phyloP scores from a whole-genome alignment of 2,888 invertebrate species.

The Perizoma flavofasciatum region DNA sequence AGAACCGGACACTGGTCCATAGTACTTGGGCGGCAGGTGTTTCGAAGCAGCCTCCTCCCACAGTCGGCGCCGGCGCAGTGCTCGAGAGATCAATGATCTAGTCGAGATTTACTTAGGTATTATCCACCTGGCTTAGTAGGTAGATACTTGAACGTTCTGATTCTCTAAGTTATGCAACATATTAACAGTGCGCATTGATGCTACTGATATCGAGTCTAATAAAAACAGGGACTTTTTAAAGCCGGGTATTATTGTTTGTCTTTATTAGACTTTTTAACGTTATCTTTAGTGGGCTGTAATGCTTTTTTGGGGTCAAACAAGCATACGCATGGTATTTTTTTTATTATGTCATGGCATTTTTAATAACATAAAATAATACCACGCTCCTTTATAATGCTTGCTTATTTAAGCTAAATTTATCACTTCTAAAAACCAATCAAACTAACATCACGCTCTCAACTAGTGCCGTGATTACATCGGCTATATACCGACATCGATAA shows the following conservation, averaged over 20 bases:
- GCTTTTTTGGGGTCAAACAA: too few species aligned
- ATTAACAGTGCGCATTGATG: too few species aligned
- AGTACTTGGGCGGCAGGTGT: slow-evolving; percentile 83
- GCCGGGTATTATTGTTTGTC: too few species aligned
- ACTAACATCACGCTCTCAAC: slow-evolving; percentile 38
- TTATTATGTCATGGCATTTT: too few species aligned
- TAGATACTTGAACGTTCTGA: slow-evolving; percentile 20
- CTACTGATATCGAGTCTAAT: too few species aligned
- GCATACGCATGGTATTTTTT: too few species aligned
- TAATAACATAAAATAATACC: too few species aligned
- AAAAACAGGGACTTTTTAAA: too few species aligned
- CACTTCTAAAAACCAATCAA: slow-evolving; percentile 33
- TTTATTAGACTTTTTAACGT: too few species aligned
- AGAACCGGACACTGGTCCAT: slow-evolving; percentile 62
- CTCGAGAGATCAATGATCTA: slow-evolving; percentile 79
- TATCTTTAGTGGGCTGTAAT: too few species aligned
- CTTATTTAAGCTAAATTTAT: slow-evolving; percentile 20
- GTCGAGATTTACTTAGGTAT: slow-evolving; percentile 75
- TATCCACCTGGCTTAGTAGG: slow-evolving; percentile 46
- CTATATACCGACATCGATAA: slow-evolving; percentile 62
- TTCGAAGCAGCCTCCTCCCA: slow-evolving; percentile 78
- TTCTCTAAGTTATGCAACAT: slow-evolving; percentile 4
- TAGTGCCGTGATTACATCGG: slow-evolving; percentile 54
- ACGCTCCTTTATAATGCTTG: too few species aligned
- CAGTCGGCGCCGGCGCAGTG: slow-evolving; percentile 67